Evolutionary conservation across 2,888 invertebrate genomes (phyloP), one percentile per base, ranked within the genome.

Genomic region (Theretra japonica): DNA sequence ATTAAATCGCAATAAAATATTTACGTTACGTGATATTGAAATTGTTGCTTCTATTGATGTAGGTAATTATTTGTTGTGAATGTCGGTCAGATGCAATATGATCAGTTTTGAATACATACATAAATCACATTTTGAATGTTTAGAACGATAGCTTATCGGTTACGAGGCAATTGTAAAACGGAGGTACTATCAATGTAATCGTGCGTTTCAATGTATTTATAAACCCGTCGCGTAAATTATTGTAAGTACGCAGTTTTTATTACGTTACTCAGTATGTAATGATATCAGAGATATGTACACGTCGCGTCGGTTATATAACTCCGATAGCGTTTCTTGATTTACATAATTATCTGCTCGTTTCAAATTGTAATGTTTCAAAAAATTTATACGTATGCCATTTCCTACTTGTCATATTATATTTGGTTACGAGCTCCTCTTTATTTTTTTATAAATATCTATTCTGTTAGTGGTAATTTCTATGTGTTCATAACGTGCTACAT

Each of bases 261-360:
- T 58, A 58, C 58, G 58, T 58, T 58, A 58, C 58, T 15, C 17
- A 58, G 58, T 58, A 28, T 58, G 58, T 58, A 58, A 4, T 25
- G 23, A 58, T 58, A 58, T 58, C 25, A 58, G 23, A 58, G 11
- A 58, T 58, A 25, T 58, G 25, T 41, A 23, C 4, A 15, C 21
- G 21, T n/a, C 21, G 60, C 21, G 21, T n/a, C 21, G 60, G 48
- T 70, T 70, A 60, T 70, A 25, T 70, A 70, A 60, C 62, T 23
- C 11, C 41, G 73, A 73, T 73, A 75, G 71, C 28, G 50, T 50
- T 60, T 70, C 21, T 70, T 59, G 41, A 28, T 60, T 70, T 70
- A 70, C 50, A 60, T 60, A 70, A 60, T 70, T 60, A 50, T 70
- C 60, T 70, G 15, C 50, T 60, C n/a, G 59, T 7, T 50, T 28